These are phyloP conservation scores for Zapornia atra DNA, from an alignment of 2,113 vertebrate species.

Conservation along the genomic window DNA sequence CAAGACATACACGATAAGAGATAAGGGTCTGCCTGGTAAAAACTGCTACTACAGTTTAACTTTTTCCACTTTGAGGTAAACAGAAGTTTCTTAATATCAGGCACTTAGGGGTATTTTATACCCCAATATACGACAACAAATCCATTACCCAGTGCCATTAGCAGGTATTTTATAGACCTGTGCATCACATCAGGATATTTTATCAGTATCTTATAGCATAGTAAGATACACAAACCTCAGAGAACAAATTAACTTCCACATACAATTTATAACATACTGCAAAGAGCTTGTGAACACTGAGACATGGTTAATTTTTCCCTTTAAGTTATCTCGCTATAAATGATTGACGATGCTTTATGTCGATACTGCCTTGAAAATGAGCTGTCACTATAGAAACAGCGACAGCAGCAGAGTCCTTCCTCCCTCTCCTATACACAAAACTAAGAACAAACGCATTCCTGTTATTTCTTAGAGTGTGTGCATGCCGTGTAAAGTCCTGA, in stretches of 20 bases:
- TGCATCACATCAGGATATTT: background rate
- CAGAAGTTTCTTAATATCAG: background rate
- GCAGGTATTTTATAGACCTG: background rate
- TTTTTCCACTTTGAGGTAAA: background rate
- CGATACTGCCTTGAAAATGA: background rate
- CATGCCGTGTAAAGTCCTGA: background rate
- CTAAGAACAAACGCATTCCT: constrained; percentile 24
- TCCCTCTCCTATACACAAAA: constrained; percentile 8
- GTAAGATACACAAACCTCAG: background rate
- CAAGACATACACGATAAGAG: background rate
- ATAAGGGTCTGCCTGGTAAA: background rate
- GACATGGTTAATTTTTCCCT: background rate
- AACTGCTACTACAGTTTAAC: background rate
- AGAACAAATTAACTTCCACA: background rate
- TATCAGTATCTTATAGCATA: background rate
- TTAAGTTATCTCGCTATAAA: background rate
- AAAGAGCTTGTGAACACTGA: constrained; percentile 14
- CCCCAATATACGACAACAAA: background rate
- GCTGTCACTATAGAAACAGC: constrained; percentile 56
- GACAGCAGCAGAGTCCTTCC: constrained; percentile 25
- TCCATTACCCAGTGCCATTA: background rate
- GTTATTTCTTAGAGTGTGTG: background rate
- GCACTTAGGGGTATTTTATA: background rate
- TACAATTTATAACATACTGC: background rate
- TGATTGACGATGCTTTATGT: background rate